Evolutionary conservation across 2,888 invertebrate species (phyloP), one percentile per base, ranked within the genome.

Genomic region (Eubasilissa splendida): DNA sequence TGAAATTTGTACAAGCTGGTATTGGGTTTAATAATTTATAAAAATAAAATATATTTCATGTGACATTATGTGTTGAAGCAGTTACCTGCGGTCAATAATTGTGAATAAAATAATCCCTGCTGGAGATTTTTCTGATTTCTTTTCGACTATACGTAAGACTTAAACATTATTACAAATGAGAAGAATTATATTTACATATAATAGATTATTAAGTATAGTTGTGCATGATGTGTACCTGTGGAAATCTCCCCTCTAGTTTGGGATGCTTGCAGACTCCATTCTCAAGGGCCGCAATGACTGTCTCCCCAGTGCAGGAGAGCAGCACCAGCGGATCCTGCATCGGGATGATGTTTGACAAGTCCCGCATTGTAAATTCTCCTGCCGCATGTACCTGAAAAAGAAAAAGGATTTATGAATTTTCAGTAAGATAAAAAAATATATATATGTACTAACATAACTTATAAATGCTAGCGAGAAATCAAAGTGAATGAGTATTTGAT

Each of bases 221-320:
- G 7, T 42, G 42, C 42, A 42, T 42, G n/a, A 56, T 74, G 82
- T 74, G 82, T 71, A 92, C 92, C 90, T 97, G 97, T 0, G 96
- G 96, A 87, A 97, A 97, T 84, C 97, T 88, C 0, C 97, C 97
- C 87, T 97, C 97, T 42, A 97, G 88, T 85, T 95, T 95, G 0
- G 97, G 97, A 87, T 96, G 97, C 86, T 95, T 94, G 83, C 93
- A 93, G 50, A 97, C 97, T 0, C 95, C 92, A 86, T 97, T 97
- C 88, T 97, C 97, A 77, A 97, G 86, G 0, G 94, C 94, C 79
- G 92, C 91, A 84, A 96, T 87, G 22, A 97, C 86, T 81, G 92
- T 91, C 65, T 91, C 88, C 0, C 97, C 97, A 53, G 92, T 92
- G 0, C 95, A 93, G 85, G 93, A 93, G 9, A 97, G 88, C 56